phyloP scores from a whole-genome alignment of 2,113 vertebrate genomes.

The Pardalotus punctatus region DNA sequence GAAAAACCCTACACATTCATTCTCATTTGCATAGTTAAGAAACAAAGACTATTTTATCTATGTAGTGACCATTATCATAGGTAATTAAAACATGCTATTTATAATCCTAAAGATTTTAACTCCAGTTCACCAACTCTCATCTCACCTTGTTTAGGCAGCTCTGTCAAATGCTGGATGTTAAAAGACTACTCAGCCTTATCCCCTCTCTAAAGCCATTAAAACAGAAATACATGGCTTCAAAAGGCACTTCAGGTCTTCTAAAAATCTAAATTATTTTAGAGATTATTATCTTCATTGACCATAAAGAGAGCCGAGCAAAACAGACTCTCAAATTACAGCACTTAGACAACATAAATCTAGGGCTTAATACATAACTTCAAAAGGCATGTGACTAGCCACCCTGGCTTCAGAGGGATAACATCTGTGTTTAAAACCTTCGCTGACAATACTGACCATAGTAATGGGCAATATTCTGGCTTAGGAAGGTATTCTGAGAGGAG shows the following conservation, averaged over 20 bases:
- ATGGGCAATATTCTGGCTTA: neutral
- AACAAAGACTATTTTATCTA: too few relatives aligned
- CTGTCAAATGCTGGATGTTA: neutral
- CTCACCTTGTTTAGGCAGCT: neutral
- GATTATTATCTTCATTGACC: conserved; percentile 8
- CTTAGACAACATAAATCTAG: neutral
- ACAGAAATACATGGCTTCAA: neutral
- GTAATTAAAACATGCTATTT: neutral
- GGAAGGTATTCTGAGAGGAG: neutral
- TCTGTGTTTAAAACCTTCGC: neutral
- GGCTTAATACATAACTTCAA: neutral
- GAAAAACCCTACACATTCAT: neutral
- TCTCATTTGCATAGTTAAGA: neutral
- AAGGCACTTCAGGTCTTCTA: neutral
- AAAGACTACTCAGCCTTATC: neutral
- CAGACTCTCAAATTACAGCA: conserved; percentile 41
- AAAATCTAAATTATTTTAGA: conserved; percentile 12
- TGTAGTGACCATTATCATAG: too few relatives aligned
- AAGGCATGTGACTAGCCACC: conserved; percentile 14
- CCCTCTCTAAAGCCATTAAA: neutral
- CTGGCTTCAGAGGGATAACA: neutral
- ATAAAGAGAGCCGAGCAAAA: conserved; percentile 9
- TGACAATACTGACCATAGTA: neutral
- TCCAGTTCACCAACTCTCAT: neutral
- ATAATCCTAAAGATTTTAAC: neutral